Evolutionary conservation across 2,888 invertebrate genomes (phyloP).

Genomic region (Nesidiocoris tenuis): DNA sequence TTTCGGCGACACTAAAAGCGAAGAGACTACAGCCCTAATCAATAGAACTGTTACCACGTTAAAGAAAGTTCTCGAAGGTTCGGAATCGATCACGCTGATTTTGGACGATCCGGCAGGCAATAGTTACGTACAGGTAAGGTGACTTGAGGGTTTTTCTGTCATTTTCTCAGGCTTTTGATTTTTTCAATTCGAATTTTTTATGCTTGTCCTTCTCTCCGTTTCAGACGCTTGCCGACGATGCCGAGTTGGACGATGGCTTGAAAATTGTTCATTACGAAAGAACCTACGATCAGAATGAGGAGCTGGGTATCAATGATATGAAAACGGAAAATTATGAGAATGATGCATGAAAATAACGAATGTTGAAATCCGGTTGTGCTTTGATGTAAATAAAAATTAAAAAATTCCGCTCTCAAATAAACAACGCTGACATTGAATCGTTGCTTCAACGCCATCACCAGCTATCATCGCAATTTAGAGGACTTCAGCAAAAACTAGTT

Average conservation of each 20-base stretch:
- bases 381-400: too few relatives aligned
- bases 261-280: constrained; percentile 78
- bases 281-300: constrained; percentile 88
- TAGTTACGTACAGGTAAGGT: constrained; percentile 78
- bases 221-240: constrained; percentile 68
- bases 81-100: constrained; percentile 69
- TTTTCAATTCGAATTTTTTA: not conserved
- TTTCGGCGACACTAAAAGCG: constrained; percentile 61
- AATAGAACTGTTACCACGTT: constrained; percentile 58
- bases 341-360: constrained; percentile 6
- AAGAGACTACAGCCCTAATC: constrained; percentile 71
- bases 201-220: constrained; percentile 49
- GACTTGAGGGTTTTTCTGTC: not conserved
- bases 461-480: too few relatives aligned
- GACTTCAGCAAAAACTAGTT: too few relatives aligned
- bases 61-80: constrained; percentile 61
- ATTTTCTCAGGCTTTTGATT: not conserved
- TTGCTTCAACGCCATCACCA: too few relatives aligned
- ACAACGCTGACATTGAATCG: too few relatives aligned
- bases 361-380: not conserved
- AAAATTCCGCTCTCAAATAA: too few relatives aligned
- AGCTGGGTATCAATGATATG: constrained; percentile 93
- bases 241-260: constrained; percentile 69
- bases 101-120: constrained; percentile 97
- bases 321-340: constrained; percentile 79